These are phyloP conservation scores for Apodemus speciosus DNA, from an alignment of 2,113 vertebrate species.

Conservation along the genomic window DNA sequence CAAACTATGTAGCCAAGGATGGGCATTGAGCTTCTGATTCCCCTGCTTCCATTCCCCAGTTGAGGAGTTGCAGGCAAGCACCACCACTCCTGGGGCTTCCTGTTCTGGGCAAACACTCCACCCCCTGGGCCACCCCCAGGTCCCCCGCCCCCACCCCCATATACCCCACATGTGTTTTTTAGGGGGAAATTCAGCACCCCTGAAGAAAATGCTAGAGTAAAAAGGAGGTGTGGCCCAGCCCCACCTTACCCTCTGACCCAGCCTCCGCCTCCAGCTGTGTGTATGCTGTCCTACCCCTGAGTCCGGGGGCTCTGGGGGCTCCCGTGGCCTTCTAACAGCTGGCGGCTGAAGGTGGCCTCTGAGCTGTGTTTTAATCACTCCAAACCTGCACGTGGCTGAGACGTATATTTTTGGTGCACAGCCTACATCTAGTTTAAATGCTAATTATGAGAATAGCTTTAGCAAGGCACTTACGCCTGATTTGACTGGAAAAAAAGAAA, in stretches of 20 bases:
- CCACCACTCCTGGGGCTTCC: not conserved
- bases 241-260: not conserved
- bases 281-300: not conserved
- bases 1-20: not conserved
- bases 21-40: not conserved
- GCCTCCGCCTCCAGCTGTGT: not conserved
- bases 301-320: not conserved
- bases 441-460: slow-evolving; percentile 62
- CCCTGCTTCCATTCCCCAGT: not conserved
- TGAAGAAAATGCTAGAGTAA: not conserved
- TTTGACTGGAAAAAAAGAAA: slow-evolving; percentile 20
- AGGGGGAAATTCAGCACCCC: not conserved
- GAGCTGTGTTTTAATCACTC: slow-evolving; percentile 49
- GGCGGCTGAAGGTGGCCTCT: slow-evolving; percentile 28
- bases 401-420: slow-evolving; percentile 62
- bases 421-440: slow-evolving; percentile 65
- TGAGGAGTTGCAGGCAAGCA: not conserved
- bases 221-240: not conserved
- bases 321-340: not conserved
- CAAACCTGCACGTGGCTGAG: not conserved
- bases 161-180: not conserved
- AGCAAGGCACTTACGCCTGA: slow-evolving; percentile 7
- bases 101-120: not conserved
- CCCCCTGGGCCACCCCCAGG: too few species aligned
- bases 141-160: fast-evolving